These are phyloP conservation scores for Pyrocoelia pectoralis DNA, from an alignment of 2,888 invertebrate genomes.

Conservation along the genomic window DNA sequence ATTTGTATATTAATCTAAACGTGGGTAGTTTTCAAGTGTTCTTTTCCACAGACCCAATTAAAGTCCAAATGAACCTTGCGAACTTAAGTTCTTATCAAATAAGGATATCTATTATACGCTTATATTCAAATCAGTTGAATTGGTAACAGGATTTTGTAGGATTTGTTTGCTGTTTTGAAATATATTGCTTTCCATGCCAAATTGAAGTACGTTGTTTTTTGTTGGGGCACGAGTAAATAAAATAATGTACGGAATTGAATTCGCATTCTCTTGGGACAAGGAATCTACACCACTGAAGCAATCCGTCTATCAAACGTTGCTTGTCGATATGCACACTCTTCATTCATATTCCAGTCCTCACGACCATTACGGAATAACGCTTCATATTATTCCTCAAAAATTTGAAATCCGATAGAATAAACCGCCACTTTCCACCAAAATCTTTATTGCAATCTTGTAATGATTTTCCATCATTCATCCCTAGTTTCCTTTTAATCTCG, in stretches of 20 bases:
- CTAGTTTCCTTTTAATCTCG: background rate
- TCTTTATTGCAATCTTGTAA: slow-evolving; percentile 15
- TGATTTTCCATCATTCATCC: slow-evolving; percentile 4
- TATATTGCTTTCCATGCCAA: slow-evolving; percentile 24
- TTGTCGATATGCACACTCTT: slow-evolving; percentile 40
- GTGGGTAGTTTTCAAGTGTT: too few species aligned
- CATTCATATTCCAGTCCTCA: slow-evolving; percentile 36
- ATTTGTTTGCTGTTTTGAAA: slow-evolving; percentile 28
- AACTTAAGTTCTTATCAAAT: background rate
- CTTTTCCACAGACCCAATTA: background rate
- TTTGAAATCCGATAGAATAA: slow-evolving; percentile 15
- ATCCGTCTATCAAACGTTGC: slow-evolving; percentile 38
- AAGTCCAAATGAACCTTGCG: background rate
- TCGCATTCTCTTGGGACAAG: slow-evolving; percentile 11
- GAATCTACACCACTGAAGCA: slow-evolving; percentile 32
- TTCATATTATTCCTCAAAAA: slow-evolving; percentile 33
- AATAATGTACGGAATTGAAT: slow-evolving; percentile 29
- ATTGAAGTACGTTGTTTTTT: slow-evolving; percentile 26
- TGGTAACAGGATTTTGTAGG: slow-evolving; percentile 23
- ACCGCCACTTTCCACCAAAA: slow-evolving; percentile 23
- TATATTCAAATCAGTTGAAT: slow-evolving; percentile 31
- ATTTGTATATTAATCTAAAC: background rate
- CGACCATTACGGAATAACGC: slow-evolving; percentile 38
- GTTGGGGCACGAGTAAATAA: slow-evolving; percentile 27
- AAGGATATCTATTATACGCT: slow-evolving; percentile 24